Evolutionary conservation across 2,797 vertebrate genomes (phyloP).

Genomic region (Erethizon dorsatum): DNA sequence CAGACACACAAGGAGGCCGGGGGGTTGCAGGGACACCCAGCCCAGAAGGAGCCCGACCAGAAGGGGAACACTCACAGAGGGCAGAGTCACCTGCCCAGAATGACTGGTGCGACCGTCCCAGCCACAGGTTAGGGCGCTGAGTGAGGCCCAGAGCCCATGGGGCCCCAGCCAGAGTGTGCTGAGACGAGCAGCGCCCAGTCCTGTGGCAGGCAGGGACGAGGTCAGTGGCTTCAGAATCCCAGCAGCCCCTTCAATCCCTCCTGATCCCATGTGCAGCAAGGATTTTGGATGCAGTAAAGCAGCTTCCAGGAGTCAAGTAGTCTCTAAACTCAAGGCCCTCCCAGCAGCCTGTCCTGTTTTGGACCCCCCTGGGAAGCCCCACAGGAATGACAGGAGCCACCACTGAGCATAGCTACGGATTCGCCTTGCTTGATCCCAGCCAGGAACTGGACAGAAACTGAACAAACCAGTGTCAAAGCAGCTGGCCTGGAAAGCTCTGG

Average conservation of each 20-base stretch:
- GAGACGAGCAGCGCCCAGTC: not conserved
- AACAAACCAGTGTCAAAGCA: not conserved
- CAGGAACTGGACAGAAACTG: not conserved
- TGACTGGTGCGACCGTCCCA: not conserved
- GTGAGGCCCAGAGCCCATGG: not conserved
- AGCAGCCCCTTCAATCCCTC: not conserved
- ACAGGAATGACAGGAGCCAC: not conserved
- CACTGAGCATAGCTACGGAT: not conserved
- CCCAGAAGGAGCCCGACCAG: no score
- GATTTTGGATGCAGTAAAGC: not conserved
- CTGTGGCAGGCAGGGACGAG: not conserved
- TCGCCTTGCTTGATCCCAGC: accelerated
- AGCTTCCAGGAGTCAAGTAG: not conserved
- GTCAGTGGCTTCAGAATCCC: not conserved
- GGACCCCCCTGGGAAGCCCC: no score
- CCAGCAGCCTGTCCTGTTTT: not conserved
- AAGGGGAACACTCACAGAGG: not conserved
- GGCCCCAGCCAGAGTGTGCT: not conserved
- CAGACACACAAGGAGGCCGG: not conserved
- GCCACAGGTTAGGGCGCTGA: not conserved
- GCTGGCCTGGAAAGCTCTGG: conserved; percentile 48
- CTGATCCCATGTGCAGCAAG: not conserved
- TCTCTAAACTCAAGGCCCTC: not conserved
- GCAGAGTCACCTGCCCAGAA: not conserved
- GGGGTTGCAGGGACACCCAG: not conserved